Base-by-base conservation (phyloP, 2,888 invertebrate species). In the Trachelus iudaicus region DNA sequence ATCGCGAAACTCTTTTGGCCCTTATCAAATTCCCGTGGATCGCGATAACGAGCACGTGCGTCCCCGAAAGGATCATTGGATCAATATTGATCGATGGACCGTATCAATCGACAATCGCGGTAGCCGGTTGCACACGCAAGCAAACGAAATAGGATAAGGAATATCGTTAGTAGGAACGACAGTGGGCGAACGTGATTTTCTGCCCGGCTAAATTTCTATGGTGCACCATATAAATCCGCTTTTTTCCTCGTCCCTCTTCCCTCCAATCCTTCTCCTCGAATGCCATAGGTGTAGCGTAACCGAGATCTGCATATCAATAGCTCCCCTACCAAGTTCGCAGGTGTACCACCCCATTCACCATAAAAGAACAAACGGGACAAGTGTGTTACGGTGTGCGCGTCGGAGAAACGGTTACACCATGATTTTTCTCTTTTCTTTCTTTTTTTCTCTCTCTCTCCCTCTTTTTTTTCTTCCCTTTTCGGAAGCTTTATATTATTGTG, bases 381-480 rank as follows among this genome's bases (percentile, higher is more conserved):
- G 90, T 90, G 90, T 89, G 89, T 85, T 87, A 87, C 83, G 83
- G 80, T 82, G 79, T 78, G 81, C 84, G 79, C 83, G 85, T 84
- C 79, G 83, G 78, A 86, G 86, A 89, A 89, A 91, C 91, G 90
- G 90, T 91, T 91, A 89, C 89, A 88, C 88, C 88, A 87, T 83
- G 88, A 89, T 89, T 89, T 87, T 88, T 87, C 80, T 84, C 80
- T 83, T 83, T 81, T 76, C 76, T 78, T 79, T 78, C 75, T 35
- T 35, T 35, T 89, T 89, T 86, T 88, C 9, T 87, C 80, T 84
- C 34, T 34, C 34, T 34, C 34, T 34, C 34, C n/a, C n/a, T n/a
- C n/a, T 34, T 73, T 11, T 75, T 73, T 73, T 75, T 80, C 75
- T 79, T 79, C 69, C 76, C 73, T 79, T 80, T 75, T 37, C 80